Percentiles rank a stretch among this genome's conserved stretches.
These are phyloP conservation scores for Plagodis dolabraria DNA, from an alignment of 2,888 invertebrate genomes.

Conservation along the genomic window DNA sequence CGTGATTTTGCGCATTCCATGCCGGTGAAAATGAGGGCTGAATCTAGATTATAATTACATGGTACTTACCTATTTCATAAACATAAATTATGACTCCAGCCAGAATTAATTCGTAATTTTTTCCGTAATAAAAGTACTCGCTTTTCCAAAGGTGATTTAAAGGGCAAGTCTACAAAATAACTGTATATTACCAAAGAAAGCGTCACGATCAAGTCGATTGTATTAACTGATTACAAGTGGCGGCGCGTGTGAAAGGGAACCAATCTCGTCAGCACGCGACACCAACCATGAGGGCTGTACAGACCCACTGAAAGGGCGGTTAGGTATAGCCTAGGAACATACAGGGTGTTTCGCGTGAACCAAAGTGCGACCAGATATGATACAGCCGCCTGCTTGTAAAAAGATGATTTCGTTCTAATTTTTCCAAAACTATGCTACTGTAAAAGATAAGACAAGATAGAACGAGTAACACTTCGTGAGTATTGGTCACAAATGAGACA, in stretches of 20 bases:
- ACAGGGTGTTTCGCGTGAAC: not conserved
- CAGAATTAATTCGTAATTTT: not conserved
- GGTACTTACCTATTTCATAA: no score
- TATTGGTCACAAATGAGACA: no score
- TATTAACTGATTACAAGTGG: conserved; percentile 41
- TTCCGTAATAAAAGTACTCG: not conserved
- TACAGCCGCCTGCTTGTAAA: no score
- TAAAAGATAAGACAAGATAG: no score
- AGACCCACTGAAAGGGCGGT: not conserved
- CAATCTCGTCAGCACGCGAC: conserved; percentile 37
- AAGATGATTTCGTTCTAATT: no score
- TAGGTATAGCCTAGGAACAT: not conserved
- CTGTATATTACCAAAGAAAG: conserved; percentile 22
- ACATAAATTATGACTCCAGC: not conserved
- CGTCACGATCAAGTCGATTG: conserved; percentile 32
- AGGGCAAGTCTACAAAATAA: conserved; percentile 20
- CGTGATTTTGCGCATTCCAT: no score
- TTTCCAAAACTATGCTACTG: no score
- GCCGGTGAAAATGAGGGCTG: no score
- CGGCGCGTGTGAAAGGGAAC: conserved; percentile 30
- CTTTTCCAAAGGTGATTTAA: not conserved
- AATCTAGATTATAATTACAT: no score
- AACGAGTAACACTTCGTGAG: no score
- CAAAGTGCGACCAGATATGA: no score
- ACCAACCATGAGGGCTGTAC: not conserved